Base-by-base conservation (phyloP, 2,797 vertebrate genomes). In the Bovichtus diacanthus region DNA sequence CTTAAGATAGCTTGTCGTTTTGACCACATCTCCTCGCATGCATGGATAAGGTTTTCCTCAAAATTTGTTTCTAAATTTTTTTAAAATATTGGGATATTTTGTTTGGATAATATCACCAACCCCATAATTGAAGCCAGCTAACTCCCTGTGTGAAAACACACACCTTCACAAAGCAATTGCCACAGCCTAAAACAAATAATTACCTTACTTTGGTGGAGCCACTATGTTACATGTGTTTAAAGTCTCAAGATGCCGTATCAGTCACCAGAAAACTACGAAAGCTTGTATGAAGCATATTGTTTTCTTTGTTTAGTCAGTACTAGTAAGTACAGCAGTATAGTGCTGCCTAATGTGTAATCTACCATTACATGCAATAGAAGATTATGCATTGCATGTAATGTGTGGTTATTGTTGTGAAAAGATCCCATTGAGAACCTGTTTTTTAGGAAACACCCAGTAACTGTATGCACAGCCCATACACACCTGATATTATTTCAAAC, bases 371-470 rank as follows among this genome's bases (percentile, higher is more conserved):
- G 39, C 23, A 73, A 58, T 49, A 51, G 31, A 74, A 46, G 21
- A 65, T 60, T 64, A 63, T 25, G 50, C 61, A 59, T 74, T 38
- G 23, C 6, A 5, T 73, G 43, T 38, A 59, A n/a, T 36, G 15
- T 61, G 50, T 54, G 15, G 18, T 68, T 70, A 31, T 43, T 58
- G 34, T 68, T 51, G 36, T 72, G 16, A 80, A 75, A 41, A 13
- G 31, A 63, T 76, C 39, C 49, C 9, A 54, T 56, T 2, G 34
- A 74, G 56, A 85, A 90, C 86, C 74, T 79, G 87, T 85, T 86
- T 23, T 58, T 70, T 81, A 39, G 84, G 83, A 68, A 83, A 90
- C 87, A 78, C 87, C 86, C 85, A 74, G 71, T 39, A 62, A 41
- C 56, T 9, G 7, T 34, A 34, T 8, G 8, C 72, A 87, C 68